phyloP scores from a whole-genome alignment of 2,888 invertebrate genomes.

The Patella ulyssiponensis region DNA sequence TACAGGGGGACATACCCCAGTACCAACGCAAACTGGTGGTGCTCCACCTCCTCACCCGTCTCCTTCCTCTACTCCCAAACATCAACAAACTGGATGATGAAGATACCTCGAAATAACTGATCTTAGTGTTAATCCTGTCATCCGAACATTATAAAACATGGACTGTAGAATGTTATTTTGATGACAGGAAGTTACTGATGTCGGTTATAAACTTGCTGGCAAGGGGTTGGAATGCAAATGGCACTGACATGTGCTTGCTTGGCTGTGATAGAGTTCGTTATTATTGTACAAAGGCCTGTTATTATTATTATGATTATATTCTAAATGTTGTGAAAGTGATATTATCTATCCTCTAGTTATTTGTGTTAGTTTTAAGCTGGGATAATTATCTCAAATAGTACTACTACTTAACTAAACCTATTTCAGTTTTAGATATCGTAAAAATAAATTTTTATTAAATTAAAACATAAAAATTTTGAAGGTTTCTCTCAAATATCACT shows the following conservation, averaged over 20 bases:
- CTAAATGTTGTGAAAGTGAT: constrained; percentile 9
- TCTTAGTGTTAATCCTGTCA: constrained; percentile 1
- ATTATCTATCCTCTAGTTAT: too few relatives aligned
- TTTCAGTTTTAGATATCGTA: too few relatives aligned
- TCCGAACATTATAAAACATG: background rate
- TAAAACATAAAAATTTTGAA: too few relatives aligned
- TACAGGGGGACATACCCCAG: constrained; percentile 38
- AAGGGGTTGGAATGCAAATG: constrained; percentile 31
- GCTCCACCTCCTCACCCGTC: constrained; percentile 47
- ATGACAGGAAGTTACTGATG: background rate
- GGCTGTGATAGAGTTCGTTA: constrained; percentile 55
- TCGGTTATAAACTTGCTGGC: constrained; percentile 20
- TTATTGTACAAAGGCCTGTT: constrained; percentile 18
- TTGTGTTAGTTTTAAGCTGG: too few relatives aligned
- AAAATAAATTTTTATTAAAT: too few relatives aligned
- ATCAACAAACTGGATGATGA: constrained; percentile 47
- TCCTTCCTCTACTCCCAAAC: constrained; percentile 46
- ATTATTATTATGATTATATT: constrained; percentile 4
- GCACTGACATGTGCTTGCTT: constrained; percentile 49
- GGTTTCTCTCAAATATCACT: too few relatives aligned
- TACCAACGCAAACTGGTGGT: constrained; percentile 44
- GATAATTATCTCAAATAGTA: too few relatives aligned
- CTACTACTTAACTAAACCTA: too few relatives aligned
- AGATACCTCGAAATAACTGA: constrained; percentile 18
- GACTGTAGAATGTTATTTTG: background rate